A percentile compares a stretch with the other conserved stretches of the same genome.
Conservation (phyloP, 2,797 vertebrate genomes). For the Eulemur rubriventer region DNA sequence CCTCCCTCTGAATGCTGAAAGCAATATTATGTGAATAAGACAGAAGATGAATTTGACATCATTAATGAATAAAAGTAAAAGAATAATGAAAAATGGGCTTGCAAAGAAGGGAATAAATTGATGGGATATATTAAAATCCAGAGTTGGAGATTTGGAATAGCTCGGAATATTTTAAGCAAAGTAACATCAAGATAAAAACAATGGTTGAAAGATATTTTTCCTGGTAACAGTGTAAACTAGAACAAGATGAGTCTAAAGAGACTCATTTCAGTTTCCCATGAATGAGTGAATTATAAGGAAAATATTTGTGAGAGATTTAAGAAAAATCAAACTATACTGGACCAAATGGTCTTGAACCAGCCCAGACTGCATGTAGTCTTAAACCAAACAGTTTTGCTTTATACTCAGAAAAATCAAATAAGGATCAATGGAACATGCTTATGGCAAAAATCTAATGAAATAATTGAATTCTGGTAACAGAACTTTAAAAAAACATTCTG, state of each 20-base stretch:
- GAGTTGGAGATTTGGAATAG: background rate
- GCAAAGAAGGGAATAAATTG: background rate
- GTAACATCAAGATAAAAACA: background rate
- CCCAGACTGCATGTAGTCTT: background rate
- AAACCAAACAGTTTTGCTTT: background rate
- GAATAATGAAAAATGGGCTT: slow-evolving; percentile 5
- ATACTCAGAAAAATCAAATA: background rate
- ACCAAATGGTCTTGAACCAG: background rate
- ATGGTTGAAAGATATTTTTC: background rate
- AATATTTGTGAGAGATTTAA: background rate
- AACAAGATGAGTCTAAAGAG: background rate
- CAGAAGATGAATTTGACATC: slow-evolving; percentile 12
- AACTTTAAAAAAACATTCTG: background rate
- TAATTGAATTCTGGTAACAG: background rate
- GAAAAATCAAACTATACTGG: background rate
- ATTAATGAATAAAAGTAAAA: slow-evolving; percentile 22
- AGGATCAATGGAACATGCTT: background rate
- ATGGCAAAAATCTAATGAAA: background rate
- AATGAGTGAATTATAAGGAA: background rate
- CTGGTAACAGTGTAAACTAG: background rate
- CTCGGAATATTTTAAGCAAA: background rate
- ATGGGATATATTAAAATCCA: background rate
- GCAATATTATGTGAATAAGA: background rate
- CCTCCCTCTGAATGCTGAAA: background rate
- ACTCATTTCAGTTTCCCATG: background rate